Percentiles rank a stretch among this genome's conserved stretches.
These are phyloP conservation scores for Drosophila ananassae DNA, from an alignment of 1,140 invertebrate genomes.

Conservation along the genomic window DNA sequence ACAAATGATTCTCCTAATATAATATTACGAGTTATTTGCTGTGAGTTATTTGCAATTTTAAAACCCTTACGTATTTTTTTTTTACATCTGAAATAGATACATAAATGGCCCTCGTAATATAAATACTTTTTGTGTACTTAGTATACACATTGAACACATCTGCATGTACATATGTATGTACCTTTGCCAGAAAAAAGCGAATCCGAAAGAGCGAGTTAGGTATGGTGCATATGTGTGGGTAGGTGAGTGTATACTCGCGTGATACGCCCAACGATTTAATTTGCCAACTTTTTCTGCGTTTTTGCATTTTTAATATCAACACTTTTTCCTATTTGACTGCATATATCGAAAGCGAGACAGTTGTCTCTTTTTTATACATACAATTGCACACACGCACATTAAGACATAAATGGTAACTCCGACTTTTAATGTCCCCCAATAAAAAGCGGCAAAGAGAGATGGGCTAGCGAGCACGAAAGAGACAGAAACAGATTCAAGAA, in stretches of 20 bases:
- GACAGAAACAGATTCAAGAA: constrained; percentile 18
- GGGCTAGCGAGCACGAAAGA: constrained; percentile 11
- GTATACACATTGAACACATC: not conserved
- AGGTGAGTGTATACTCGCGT: constrained; percentile 14
- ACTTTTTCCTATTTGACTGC: constrained; percentile 62
- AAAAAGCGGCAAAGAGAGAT: constrained; percentile 11
- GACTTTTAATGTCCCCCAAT: constrained; percentile 12
- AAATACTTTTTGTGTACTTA: not conserved
- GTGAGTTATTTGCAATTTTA: too few relatives aligned
- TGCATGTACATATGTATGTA: constrained; percentile 15
- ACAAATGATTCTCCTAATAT: too few relatives aligned
- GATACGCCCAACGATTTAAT: constrained; percentile 62
- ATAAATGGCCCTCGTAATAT: not conserved
- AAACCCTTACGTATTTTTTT: too few relatives aligned
- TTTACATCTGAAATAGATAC: too few relatives aligned
- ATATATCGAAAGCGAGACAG: constrained; percentile 60
- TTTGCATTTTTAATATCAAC: constrained; percentile 78
- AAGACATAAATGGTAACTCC: constrained; percentile 9
- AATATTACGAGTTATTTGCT: too few relatives aligned
- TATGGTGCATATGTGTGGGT: not conserved
- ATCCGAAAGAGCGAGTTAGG: constrained; percentile 19
- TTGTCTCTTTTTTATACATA: constrained; percentile 73
- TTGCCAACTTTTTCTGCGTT: constrained; percentile 65
- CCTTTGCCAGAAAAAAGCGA: not conserved
- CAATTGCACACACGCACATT: constrained; percentile 13